phyloP scores from a whole-genome alignment of 2,888 invertebrate species.

The Drepana falcataria region DNA sequence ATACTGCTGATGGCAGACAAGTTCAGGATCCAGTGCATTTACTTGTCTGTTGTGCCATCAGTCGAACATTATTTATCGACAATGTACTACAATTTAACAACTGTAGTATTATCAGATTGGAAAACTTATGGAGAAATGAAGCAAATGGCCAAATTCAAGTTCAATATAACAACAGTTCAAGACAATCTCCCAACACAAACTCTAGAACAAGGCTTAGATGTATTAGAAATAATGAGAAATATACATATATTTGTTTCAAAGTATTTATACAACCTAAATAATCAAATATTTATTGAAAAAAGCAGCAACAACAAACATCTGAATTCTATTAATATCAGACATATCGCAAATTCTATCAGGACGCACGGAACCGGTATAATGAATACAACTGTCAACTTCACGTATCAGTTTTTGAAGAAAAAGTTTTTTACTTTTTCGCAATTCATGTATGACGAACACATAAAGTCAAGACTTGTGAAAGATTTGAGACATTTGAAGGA shows the following conservation, averaged over 20 bases:
- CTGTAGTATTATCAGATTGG: conserved; percentile 98
- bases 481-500: conserved; percentile 92
- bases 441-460: conserved; percentile 98
- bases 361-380: conserved; percentile 98
- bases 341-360: conserved; percentile 97
- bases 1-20: conserved; percentile 79
- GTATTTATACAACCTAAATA: conserved; percentile 96
- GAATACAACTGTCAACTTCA: conserved; percentile 95
- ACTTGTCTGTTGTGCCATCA: conserved; percentile 81
- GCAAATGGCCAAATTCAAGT: conserved; percentile 91
- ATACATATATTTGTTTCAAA: conserved; percentile 96
- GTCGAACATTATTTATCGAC: conserved; percentile 95
- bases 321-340: conserved; percentile 95
- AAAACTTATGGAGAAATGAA: conserved; percentile 98
- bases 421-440: conserved; percentile 97
- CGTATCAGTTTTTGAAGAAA: conserved; percentile 94
- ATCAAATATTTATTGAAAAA: conserved; percentile 96
- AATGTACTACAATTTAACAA: conserved; percentile 98
- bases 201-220: conserved; percentile 97
- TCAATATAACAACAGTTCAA: conserved; percentile 89
- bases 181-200: conserved; percentile 97
- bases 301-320: conserved; percentile 94
- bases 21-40: conserved; percentile 73
- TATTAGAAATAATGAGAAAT: conserved; percentile 97
- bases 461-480: conserved; percentile 94